phyloP scores from a whole-genome alignment of 2,113 vertebrate genomes.

The Eurystomus gularis region DNA sequence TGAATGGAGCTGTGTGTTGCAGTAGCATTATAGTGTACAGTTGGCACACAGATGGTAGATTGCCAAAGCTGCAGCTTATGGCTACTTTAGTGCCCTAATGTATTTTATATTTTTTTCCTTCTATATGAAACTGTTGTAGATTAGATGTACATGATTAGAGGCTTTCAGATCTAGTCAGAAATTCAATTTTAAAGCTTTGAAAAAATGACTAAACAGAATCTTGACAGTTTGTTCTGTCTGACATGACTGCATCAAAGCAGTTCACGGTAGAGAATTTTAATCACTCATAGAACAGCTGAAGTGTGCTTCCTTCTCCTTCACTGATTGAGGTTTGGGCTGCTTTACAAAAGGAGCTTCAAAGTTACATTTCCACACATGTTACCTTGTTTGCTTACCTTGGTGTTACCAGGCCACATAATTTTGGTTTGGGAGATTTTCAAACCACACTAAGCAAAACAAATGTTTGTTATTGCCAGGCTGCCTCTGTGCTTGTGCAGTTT shows the following conservation, averaged over 20 bases:
- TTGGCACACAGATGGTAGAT: neutral
- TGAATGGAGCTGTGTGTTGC: neutral
- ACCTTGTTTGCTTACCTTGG: neutral
- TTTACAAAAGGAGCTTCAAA: neutral
- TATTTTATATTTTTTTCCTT: neutral
- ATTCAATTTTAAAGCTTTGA: slow-evolving; percentile 55
- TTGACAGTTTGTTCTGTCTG: slow-evolving; percentile 37
- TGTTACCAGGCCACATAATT: neutral
- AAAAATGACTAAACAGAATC: slow-evolving; percentile 33
- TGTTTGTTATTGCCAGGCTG: neutral
- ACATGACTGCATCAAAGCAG: slow-evolving; percentile 26
- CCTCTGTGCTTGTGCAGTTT: neutral
- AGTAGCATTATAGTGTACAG: neutral
- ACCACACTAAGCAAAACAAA: neutral
- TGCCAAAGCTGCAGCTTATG: neutral
- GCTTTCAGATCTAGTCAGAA: slow-evolving; percentile 37
- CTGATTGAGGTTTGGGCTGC: neutral
- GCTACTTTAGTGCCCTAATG: neutral
- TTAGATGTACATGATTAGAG: slow-evolving; percentile 25
- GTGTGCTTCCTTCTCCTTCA: neutral
- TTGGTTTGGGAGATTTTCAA: neutral
- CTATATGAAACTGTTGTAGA: neutral
- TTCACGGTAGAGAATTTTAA: slow-evolving; percentile 24
- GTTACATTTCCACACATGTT: neutral
- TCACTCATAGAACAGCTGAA: neutral